These are phyloP conservation scores for Remorina albescens DNA, from an alignment of 2,797 vertebrate species.

Conservation along the genomic window DNA sequence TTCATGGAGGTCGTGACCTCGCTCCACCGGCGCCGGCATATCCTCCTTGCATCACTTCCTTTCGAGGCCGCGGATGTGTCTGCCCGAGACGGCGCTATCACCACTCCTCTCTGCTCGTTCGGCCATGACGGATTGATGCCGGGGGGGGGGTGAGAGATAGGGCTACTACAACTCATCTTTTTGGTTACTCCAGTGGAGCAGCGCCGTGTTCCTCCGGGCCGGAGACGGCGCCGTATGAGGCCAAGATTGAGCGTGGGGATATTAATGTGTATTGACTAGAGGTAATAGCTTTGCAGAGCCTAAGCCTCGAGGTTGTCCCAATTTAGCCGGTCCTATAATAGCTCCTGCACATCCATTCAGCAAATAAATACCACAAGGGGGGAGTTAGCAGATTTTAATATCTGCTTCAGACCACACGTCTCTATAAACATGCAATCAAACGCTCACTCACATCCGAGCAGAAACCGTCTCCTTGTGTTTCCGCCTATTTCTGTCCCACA, in stretches of 20 bases:
- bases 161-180: constrained; percentile 65
- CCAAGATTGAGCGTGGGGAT: constrained; percentile 69
- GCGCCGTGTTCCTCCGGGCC: constrained; percentile 50
- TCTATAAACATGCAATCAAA: constrained; percentile 62
- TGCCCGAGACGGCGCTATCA: constrained; percentile 70
- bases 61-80: constrained; percentile 64
- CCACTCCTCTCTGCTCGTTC: constrained; percentile 58
- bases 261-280: constrained; percentile 82
- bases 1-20: constrained; percentile 70
- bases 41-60: constrained; percentile 64
- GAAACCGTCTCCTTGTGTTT: constrained; percentile 39
- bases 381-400: constrained; percentile 42
- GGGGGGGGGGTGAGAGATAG: constrained; percentile 73
- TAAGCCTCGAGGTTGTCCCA: constrained; percentile 74
- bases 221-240: constrained; percentile 55
- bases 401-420: constrained; percentile 61
- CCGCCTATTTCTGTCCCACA: constrained; percentile 53
- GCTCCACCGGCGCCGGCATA: constrained; percentile 27
- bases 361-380: constrained; percentile 68
- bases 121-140: constrained; percentile 73
- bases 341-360: constrained; percentile 69
- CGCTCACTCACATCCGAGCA: constrained; percentile 28
- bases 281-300: constrained; percentile 77
- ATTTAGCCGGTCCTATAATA: constrained; percentile 75
- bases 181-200: constrained; percentile 64